Conservation (phyloP, 2,113 vertebrate species). For the cattle (Bos taurus) region DNA sequence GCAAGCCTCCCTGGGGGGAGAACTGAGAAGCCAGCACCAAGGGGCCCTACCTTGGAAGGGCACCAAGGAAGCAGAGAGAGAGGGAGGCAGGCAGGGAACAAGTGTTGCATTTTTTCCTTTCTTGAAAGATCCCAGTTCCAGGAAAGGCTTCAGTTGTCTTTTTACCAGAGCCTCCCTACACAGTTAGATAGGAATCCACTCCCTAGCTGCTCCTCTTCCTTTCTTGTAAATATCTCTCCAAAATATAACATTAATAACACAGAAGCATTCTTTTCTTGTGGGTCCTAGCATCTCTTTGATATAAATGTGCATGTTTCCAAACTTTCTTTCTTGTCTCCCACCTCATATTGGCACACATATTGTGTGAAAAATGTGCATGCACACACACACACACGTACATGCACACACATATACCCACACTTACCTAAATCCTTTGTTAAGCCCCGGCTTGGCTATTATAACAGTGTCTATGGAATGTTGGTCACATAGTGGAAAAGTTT, state of each 20-base stretch:
- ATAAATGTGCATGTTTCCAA: not conserved
- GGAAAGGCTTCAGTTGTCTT: not conserved
- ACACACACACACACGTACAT: too few species aligned
- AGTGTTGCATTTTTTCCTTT: not conserved
- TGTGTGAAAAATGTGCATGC: not conserved
- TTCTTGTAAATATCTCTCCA: not conserved
- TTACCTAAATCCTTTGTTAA: not conserved
- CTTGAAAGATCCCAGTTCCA: not conserved
- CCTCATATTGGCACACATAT: not conserved
- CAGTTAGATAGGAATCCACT: not conserved
- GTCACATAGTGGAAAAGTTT: not conserved
- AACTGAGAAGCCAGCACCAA: constrained; percentile 22
- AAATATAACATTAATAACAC: not conserved
- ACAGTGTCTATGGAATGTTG: not conserved
- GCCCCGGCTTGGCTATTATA: not conserved
- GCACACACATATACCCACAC: too few species aligned
- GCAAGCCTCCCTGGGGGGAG: not conserved
- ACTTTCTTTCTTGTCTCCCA: not conserved
- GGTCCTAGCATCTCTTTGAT: not conserved
- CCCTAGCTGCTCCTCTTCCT: not conserved
- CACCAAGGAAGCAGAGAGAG: not conserved
- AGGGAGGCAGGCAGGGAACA: not conserved
- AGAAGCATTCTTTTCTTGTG: not conserved
- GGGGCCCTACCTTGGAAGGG: constrained; percentile 34
- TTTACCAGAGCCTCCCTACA: not conserved